Conservation (phyloP, 2,797 vertebrate species). For the Amblyopsis hoosieri region DNA sequence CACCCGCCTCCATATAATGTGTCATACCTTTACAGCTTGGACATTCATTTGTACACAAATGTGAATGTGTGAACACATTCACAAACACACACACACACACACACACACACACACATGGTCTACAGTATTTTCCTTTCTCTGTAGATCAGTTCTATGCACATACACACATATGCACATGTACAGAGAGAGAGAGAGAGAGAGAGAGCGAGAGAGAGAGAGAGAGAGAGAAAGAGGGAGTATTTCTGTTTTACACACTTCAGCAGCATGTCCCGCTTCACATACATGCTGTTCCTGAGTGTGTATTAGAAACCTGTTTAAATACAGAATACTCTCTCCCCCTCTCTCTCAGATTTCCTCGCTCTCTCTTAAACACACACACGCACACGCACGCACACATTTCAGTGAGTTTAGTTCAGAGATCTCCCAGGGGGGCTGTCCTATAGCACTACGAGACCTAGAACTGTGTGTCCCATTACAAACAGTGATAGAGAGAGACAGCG, state of each 20-base stretch:
- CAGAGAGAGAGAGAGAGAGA: background rate
- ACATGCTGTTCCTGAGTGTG: too few relatives aligned
- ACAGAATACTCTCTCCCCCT: background rate
- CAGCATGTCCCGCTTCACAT: too few relatives aligned
- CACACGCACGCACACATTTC: background rate
- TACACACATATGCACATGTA: background rate
- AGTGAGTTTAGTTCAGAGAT: conserved; percentile 10
- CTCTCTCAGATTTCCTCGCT: background rate
- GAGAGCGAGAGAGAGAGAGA: too few relatives aligned
- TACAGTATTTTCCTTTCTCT: background rate
- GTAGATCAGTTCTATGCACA: background rate
- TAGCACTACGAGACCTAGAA: conserved; percentile 36
- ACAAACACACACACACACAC: background rate
- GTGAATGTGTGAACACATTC: background rate
- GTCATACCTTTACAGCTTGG: background rate
- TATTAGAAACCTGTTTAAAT: too few relatives aligned
- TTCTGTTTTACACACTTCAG: too few relatives aligned
- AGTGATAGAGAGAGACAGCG: conserved; percentile 27
- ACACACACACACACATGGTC: conserved; percentile 2
- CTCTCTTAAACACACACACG: conserved; percentile 4
- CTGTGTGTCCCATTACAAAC: conserved; percentile 38
- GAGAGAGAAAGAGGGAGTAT: background rate
- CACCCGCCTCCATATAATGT: conserved; percentile 9
- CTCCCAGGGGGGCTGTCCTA: conserved; percentile 41
- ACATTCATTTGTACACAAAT: background rate